A percentile compares a stretch with the other conserved stretches of the same genome.
These are phyloP conservation scores for Sycophaga agraensis DNA, from an alignment of 1,140 invertebrate genomes.

Conservation along the genomic window DNA sequence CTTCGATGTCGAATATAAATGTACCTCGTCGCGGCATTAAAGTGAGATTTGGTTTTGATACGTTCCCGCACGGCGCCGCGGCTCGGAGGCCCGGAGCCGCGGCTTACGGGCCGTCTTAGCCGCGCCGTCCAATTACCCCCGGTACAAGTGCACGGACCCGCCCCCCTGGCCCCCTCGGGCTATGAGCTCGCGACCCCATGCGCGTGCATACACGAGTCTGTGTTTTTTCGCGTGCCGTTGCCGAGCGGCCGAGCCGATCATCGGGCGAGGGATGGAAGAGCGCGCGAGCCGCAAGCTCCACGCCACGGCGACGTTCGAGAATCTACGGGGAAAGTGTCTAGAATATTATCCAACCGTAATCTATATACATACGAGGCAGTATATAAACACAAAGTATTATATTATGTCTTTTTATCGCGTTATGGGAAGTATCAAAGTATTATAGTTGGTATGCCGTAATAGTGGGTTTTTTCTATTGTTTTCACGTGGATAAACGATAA, in stretches of 20 bases:
- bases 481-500: neutral
- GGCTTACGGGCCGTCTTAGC: no score
- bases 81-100: no score
- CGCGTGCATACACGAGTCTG: neutral
- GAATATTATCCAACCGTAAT: slow-evolving; percentile 5
- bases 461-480: slow-evolving; percentile 23
- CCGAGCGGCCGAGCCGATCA: no score
- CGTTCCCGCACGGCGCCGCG: no score
- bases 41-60: no score
- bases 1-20: no score
- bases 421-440: slow-evolving; percentile 12
- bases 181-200: neutral
- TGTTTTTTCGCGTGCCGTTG: neutral
- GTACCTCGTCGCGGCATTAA: no score
- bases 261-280: no score
- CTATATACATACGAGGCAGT: slow-evolving; percentile 1
- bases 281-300: no score
- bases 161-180: no score
- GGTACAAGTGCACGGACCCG: no score
- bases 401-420: slow-evolving; percentile 26
- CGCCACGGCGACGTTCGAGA: slow-evolving; percentile 14
- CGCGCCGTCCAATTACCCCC: no score
- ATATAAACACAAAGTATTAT: slow-evolving; percentile 1
- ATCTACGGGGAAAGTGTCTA: slow-evolving; percentile 15
- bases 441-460: slow-evolving; percentile 7